These are phyloP conservation scores for Ptyas mucosa DNA, from an alignment of 2,113 vertebrate genomes.

Conservation along the genomic window DNA sequence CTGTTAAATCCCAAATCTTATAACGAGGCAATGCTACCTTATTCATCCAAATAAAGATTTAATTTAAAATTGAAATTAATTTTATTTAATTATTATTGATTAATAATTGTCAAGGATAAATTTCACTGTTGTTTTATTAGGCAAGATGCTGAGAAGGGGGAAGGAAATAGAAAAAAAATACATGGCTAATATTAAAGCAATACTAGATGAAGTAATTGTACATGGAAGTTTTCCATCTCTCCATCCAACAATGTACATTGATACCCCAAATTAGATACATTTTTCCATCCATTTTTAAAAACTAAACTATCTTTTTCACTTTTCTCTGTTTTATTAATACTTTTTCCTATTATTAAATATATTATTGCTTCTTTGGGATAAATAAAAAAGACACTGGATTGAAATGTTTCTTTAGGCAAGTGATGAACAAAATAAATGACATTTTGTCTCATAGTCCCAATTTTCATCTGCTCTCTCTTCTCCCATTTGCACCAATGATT, in stretches of 20 bases:
- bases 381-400: slow-evolving; percentile 59
- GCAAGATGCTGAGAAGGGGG: not conserved
- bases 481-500: slow-evolving; percentile 20
- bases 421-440: slow-evolving; percentile 72
- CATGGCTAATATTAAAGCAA: not conserved
- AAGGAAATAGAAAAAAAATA: not conserved
- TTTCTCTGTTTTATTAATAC: not conserved
- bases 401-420: slow-evolving; percentile 61
- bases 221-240: not conserved
- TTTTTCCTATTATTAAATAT: not conserved
- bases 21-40: not conserved
- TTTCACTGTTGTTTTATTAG: not conserved
- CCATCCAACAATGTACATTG: not conserved
- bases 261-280: not conserved
- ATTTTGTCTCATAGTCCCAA: slow-evolving; percentile 43
- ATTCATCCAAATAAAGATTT: not conserved
- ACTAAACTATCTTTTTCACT: not conserved
- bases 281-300: slow-evolving; percentile 35
- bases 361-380: slow-evolving; percentile 41
- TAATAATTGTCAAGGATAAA: not conserved
- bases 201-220: not conserved
- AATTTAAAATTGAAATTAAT: not conserved
- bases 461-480: slow-evolving; percentile 24
- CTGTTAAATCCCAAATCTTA: not conserved
- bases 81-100: not conserved